Evolutionary conservation across 2,113 vertebrate genomes (phyloP).

Genomic region (Tylochromis polylepis): DNA sequence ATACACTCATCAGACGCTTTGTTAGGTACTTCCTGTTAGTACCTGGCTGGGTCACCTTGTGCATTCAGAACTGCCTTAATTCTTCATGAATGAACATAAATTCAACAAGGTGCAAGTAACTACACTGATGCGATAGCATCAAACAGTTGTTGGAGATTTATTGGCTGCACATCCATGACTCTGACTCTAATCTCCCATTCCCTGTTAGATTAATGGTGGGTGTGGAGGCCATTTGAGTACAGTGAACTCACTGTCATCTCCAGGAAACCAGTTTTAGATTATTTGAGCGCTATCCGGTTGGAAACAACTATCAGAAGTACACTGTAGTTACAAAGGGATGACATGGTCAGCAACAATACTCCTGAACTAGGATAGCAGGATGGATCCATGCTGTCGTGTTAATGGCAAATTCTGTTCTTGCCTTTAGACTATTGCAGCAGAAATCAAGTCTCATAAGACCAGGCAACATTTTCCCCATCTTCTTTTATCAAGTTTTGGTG

Average conservation of each 20-base stretch:
- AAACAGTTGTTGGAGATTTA: background rate
- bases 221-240: background rate
- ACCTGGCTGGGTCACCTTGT: background rate
- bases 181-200: background rate
- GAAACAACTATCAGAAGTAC: background rate
- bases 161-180: background rate
- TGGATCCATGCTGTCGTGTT: background rate
- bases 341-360: background rate
- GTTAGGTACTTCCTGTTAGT: background rate
- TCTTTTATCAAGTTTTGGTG: background rate
- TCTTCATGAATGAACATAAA: background rate
- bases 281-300: background rate
- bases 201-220: background rate
- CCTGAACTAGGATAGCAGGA: background rate
- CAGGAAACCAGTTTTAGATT: background rate
- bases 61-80: background rate
- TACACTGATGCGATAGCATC: background rate
- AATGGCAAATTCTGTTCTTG: background rate
- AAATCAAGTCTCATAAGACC: background rate
- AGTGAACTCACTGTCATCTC: background rate
- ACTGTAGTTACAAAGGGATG: background rate
- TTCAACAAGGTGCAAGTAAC: background rate
- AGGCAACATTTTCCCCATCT: background rate
- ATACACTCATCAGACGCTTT: background rate
- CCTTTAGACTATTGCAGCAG: background rate